Evolutionary conservation across 35 echinoderm and acorn worm genomes (phyloP), one percentile per base, ranked within the genome.

Genomic region (Eucidaris tribuloides): DNA sequence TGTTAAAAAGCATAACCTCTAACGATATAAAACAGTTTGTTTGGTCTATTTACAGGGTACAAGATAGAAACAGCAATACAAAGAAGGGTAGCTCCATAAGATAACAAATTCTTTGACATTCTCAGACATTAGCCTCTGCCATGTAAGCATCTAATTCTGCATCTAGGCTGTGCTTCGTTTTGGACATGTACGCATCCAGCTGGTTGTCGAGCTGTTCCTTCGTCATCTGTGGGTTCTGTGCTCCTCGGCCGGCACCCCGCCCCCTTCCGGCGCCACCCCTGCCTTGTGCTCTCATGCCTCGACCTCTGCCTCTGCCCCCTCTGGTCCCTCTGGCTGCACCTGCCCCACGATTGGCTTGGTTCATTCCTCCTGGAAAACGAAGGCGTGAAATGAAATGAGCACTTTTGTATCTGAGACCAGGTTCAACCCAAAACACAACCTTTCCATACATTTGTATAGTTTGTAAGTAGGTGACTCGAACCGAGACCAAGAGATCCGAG

Each of bases 101-200:
- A n/a, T n/a, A n/a, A n/a, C n/a, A n/a, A n/a, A n/a, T n/a, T n/a
- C n/a, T n/a, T n/a, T n/a, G n/a, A n/a, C n/a, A n/a, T n/a, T n/a
- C n/a, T 71, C 32, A 71, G 33, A 71, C 65, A 37, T 36, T 58
- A 20, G 85, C 66, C 2, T 93, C 96, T 4, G 96, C 90, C 96
- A 99, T 99, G 79, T 99, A 99, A 0, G 96, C 87, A 62, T 99
- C 96, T 17, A 97, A 46, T 58, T 97, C 94, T 6, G 94, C 94
- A 86, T 97, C 94, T 42, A 97, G 68, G 58, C 81, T 78, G 72
- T 81, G 23, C 31, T 85, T 93, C 20, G 96, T 99, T n/a, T 93
- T 99, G 15, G 96, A 85, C 96, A 99, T 99, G 87, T 99, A 99
- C 3, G 76, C 96, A 83, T 99, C 96, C 25, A 99, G 54, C 45